Evolutionary conservation across 2,888 invertebrate species (phyloP).

Genomic region (Diarsia brunnea): DNA sequence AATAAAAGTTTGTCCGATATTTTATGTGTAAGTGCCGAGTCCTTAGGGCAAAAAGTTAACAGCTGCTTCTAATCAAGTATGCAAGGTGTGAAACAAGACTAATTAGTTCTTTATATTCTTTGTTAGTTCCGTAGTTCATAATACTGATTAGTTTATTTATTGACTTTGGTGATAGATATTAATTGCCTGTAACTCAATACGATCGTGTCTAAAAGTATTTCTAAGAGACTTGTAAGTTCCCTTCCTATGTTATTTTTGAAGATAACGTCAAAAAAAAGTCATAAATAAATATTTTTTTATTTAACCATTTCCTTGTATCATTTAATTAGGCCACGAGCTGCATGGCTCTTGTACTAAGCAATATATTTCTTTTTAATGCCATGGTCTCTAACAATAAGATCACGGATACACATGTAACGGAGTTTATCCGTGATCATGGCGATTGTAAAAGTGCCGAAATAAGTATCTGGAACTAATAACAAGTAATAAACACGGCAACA

Average conservation of each 20-base stretch:
- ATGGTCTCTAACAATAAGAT: background rate
- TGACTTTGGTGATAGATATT: background rate
- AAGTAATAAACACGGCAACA: too few relatives aligned
- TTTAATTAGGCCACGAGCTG: background rate
- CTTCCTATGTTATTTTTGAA: background rate
- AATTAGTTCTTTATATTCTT: background rate
- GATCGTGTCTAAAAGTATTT: background rate
- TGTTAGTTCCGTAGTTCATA: background rate
- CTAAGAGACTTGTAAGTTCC: background rate
- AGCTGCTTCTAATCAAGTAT: conserved; percentile 13
- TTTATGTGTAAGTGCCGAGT: background rate
- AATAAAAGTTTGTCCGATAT: background rate
- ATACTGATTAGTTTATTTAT: background rate
- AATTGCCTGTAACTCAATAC: background rate
- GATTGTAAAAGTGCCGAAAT: background rate
- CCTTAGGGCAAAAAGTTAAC: background rate
- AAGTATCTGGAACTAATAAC: too few relatives aligned
- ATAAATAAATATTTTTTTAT: background rate
- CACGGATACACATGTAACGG: background rate
- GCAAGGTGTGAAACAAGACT: conserved; percentile 18
- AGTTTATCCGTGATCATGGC: background rate
- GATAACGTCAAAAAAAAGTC: too few relatives aligned
- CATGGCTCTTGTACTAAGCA: background rate
- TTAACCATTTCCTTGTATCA: too few relatives aligned
- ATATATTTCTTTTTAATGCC: background rate